These are phyloP conservation scores for Delia radicum DNA, from an alignment of 1,140 invertebrate species.

Conservation along the genomic window DNA sequence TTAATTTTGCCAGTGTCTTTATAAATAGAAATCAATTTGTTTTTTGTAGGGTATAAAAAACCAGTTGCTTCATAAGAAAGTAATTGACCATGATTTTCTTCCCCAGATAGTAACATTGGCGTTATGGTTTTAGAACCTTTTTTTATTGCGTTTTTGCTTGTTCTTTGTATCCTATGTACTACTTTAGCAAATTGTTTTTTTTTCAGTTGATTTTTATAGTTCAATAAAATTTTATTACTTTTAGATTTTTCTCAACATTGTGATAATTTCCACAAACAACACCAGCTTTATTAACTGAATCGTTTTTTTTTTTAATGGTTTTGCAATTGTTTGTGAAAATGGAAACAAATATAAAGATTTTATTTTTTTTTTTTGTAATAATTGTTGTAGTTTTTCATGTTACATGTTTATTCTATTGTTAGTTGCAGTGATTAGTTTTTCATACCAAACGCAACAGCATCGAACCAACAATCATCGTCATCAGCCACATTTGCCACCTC, in stretches of 20 bases:
- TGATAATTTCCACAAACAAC: conserved; percentile 3
- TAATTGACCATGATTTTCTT: not conserved
- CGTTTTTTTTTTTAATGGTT: not conserved
- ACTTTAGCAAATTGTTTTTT: not conserved
- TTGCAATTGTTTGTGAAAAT: conserved; percentile 2
- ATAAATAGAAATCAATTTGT: too few species aligned
- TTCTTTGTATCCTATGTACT: not conserved
- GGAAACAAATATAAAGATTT: not conserved
- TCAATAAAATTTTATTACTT: conserved; percentile 23
- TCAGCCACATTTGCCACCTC: not conserved
- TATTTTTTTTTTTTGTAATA: not conserved
- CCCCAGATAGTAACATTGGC: not conserved
- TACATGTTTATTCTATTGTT: not conserved
- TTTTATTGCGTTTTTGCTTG: not conserved
- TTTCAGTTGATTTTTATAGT: conserved; percentile 4
- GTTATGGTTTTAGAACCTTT: not conserved
- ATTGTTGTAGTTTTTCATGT: not conserved
- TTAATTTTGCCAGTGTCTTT: too few species aligned
- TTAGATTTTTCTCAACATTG: conserved; percentile 7
- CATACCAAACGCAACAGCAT: not conserved
- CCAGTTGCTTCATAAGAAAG: not conserved
- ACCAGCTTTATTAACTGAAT: not conserved
- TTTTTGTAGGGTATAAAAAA: not conserved
- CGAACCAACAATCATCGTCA: not conserved
- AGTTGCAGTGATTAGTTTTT: not conserved